Percentiles rank a stretch among this genome's conserved stretches.
Evolutionary conservation across 2,113 vertebrate species (phyloP).

Genomic region (Pygoscelis antarcticus): DNA sequence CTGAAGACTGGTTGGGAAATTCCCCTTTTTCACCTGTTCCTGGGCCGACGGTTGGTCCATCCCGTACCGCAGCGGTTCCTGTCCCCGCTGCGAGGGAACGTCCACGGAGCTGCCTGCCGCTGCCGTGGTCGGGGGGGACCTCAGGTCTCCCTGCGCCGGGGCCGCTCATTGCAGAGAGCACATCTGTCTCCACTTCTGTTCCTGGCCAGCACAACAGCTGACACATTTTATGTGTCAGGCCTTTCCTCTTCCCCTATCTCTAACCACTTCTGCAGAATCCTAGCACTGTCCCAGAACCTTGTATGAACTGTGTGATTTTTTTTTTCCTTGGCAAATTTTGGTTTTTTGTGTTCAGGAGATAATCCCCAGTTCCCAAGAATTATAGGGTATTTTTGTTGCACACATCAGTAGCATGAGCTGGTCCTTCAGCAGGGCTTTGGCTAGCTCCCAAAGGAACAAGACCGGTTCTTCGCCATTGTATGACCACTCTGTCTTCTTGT

Average conservation of each 20-base stretch:
- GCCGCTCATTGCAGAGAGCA: accelerated
- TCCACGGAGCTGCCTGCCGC: neutral
- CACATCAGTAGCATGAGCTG: neutral
- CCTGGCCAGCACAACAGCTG: accelerated
- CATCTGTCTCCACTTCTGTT: neutral
- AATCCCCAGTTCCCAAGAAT: neutral
- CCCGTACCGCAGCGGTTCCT: accelerated
- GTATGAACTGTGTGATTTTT: neutral
- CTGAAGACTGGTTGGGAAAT: neutral
- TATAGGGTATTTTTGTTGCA: accelerated
- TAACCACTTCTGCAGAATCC: neutral
- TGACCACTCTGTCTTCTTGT: neutral
- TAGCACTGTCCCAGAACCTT: neutral
- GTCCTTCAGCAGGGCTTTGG: neutral
- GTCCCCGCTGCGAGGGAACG: accelerated
- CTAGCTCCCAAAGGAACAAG: neutral
- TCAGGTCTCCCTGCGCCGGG: accelerated
- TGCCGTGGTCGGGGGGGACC: too few species aligned
- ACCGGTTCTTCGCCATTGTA: neutral
- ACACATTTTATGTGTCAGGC: neutral
- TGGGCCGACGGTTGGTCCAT: accelerated
- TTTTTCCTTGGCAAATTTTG: neutral
- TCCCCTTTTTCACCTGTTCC: neutral
- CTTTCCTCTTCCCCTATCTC: neutral
- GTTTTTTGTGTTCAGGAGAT: too few species aligned